Conservation (phyloP, 2,113 vertebrate species). For the Pseudorhombus dupliciocellatus region DNA sequence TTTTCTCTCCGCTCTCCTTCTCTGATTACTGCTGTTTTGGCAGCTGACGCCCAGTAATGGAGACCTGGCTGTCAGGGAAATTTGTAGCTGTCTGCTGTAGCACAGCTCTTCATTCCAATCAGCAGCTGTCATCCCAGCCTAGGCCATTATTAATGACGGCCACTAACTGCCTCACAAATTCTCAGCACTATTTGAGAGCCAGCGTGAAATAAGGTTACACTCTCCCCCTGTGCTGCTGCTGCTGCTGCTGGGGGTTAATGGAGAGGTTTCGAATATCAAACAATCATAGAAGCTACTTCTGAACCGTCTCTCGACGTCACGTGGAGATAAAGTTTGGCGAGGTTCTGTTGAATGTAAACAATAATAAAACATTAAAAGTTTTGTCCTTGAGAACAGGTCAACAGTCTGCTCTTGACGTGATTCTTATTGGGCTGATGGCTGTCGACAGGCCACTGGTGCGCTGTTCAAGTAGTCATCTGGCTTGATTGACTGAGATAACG, state of each 20-base stretch:
- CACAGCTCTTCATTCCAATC: conserved; percentile 79
- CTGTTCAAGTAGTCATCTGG: conserved; percentile 19
- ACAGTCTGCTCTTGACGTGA: conserved; percentile 2
- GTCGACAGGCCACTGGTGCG: neutral
- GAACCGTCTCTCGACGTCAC: conserved; percentile 22
- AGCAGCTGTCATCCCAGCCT: conserved; percentile 75
- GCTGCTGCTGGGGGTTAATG: conserved; percentile 72
- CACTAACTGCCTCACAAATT: conserved; percentile 81
- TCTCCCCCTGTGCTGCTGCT: conserved; percentile 65
- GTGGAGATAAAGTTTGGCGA: conserved; percentile 3
- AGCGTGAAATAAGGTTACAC: conserved; percentile 77
- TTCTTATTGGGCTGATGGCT: neutral
- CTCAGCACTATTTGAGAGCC: conserved; percentile 78
- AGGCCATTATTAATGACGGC: conserved; percentile 81
- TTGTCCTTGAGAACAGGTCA: conserved; percentile 36
- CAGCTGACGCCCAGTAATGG: conserved; percentile 79
- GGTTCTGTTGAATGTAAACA: conserved; percentile 13
- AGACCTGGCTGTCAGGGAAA: conserved; percentile 81
- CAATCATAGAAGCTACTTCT: conserved; percentile 41
- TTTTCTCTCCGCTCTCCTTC: conserved; percentile 67
- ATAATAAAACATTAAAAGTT: conserved; percentile 37
- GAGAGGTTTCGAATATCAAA: conserved; percentile 75
- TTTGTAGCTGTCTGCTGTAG: conserved; percentile 80
- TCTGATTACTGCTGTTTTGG: conserved; percentile 79
- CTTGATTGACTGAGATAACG: conserved; percentile 66